Evolutionary conservation across 2,797 vertebrate genomes (phyloP).

Genomic region (Falco novaeseelandiae): DNA sequence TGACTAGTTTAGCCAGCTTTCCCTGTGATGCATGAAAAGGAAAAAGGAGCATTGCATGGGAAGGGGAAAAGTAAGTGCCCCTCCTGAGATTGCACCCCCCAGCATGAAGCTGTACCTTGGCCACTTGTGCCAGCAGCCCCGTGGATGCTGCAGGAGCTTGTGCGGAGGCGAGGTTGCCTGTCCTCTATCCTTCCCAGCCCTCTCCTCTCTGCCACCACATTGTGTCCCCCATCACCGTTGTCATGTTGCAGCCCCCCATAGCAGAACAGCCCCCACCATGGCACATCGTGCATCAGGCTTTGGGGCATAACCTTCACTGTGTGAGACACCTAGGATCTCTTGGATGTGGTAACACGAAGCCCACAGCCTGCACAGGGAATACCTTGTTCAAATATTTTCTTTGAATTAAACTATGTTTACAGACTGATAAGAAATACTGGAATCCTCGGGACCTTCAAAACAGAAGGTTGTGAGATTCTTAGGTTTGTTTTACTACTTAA

Average conservation of each 20-base stretch:
- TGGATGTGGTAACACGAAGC: background rate
- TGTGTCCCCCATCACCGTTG: accelerated
- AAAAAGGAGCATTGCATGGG: background rate
- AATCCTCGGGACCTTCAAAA: conserved; percentile 10
- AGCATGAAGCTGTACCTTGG: background rate
- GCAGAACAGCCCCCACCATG: accelerated
- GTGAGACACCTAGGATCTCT: background rate
- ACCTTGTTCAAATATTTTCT: conserved; percentile 41
- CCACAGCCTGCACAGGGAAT: background rate
- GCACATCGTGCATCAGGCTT: accelerated
- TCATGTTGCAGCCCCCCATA: accelerated
- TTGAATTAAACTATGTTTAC: conserved; percentile 1
- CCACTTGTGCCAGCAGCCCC: background rate
- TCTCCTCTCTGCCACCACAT: background rate
- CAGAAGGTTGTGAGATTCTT: background rate
- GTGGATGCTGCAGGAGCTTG: background rate
- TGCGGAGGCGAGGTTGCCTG: background rate
- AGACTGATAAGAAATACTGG: conserved; percentile 26
- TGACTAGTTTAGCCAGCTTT: background rate
- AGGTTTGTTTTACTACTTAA: background rate
- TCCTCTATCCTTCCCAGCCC: background rate
- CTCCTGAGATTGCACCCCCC: background rate
- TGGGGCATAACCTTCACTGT: accelerated
- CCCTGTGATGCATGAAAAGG: background rate
- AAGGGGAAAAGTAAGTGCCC: background rate